Evolutionary conservation across 2,888 invertebrate genomes (phyloP), one percentile per base, ranked within the genome.

Genomic region (Rugalucina vietnamica): DNA sequence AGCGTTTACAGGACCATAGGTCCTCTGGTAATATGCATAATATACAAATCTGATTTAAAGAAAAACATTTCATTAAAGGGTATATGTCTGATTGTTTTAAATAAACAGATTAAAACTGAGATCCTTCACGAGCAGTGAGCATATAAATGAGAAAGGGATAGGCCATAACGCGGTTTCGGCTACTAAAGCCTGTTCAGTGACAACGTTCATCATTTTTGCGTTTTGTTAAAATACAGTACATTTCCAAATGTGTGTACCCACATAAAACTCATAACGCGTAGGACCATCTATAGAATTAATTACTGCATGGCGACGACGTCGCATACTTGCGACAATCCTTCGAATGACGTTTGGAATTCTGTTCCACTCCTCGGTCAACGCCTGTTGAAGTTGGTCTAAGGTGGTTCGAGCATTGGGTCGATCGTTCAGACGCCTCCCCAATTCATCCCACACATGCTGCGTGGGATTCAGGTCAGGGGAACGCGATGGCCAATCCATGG

Each of bases 391-490:
- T 4, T 32, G 18, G 1, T 2, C 34, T 3, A 65, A 3, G 3
- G 65, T 65, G 32, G 18, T 10, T 32, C 34, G 34, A 18, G 2
- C 12, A 18, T 32, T 12, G 3, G 1, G 10, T 65, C 65, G 32
- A 4, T 65, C 3, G 1, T 18, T 32, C 18, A 34, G 34, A 32
- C 65, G 65, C 34, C 34, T 32, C 1, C 34, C 65, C 1, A 34
- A 4, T 18, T 34, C 34, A 34, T 65, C 65, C 32, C 65, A 65
- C 21, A 24, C 65, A 18, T 65, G 65, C 34, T 65, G 3, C 18
- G 34, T 65, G 32, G 65, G 65, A 32, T 32, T 34, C 3, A 72
- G 43, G 72, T 72, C 72, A 21, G 72, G 72, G 5, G 72, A 72
- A 14, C 39, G 72, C 24, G 43, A 24, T 29, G 43, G 43, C 72